Evolutionary conservation across 1,140 invertebrate species (phyloP), one percentile per base, ranked within the genome.

Genomic region (Drosophila watanabei): DNA sequence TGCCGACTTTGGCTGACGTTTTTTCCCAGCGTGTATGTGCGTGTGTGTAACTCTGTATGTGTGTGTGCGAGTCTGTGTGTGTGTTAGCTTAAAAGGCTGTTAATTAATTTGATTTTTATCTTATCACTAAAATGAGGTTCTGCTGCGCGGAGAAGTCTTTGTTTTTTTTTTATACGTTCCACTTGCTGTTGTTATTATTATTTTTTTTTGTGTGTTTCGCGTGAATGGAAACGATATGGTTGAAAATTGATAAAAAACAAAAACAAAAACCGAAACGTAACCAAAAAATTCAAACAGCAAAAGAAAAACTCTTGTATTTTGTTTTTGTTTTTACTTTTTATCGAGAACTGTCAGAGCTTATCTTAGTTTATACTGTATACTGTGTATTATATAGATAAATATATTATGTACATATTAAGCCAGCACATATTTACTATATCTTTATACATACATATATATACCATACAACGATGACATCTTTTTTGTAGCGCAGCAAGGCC

Each of bases 91-190:
- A 64, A 82, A 75, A 69, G 70, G 82, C 75, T 78, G 75, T 70
- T 89, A 89, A 89, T 89, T 89, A 89, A 89, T 89, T 89, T 85
- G 73, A 51, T 59, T 73, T 71, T 90, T 90, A 89, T 89, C 85
- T 89, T 89, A 89, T 89, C 85, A 80, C 77, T 37, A 35, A 58
- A 70, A 80, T 71, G 83, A 79, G 83, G 85, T 87, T 82, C 52
- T 82, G 75, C 70, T 79, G 58, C 58, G 33, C 62, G 63, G 58
- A 41, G 49, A 75, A 46, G 37, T 60, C 35, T 43, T 62, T 79
- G 52, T 58, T 65, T 33, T 39, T 18, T 30, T 37, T 24, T 24
- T 24, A 24, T 24, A 24, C 24, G 52, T 37, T 56, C n/a, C 41
- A 41, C 32, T 35, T 64, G 37, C 32, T 49, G 61, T 70, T 41